Base-by-base conservation (phyloP, 2,797 vertebrate species). In the Vipera ursinii region DNA sequence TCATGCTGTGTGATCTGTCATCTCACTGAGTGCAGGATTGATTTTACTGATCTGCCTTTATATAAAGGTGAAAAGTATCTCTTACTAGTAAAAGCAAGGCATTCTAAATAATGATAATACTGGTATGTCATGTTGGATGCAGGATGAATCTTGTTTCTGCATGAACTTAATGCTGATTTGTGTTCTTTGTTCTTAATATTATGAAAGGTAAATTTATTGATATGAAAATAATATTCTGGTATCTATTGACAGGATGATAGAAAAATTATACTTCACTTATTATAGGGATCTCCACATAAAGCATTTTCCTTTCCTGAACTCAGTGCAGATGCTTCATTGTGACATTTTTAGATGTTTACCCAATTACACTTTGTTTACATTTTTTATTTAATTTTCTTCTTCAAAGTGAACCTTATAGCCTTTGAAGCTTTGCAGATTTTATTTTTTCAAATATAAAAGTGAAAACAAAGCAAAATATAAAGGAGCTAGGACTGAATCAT, bases 311-410 rank as follows among this genome's bases (percentile, higher is more conserved):
- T 38, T 14, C 15, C 15, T 53, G 48, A 22, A 17, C 17, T 61
- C 56, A 26, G 12, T 32, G 17, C 53, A 57, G 17, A 87, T 61
- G 94, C 86, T 88, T 91, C 92, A 95, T 60, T n/a, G 89, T 22
- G 94, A 9, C 22, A 4, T 82, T 96, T 92, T 90, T 95, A 63
- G n/a, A 92, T 48, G 85, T 94, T 92, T 60, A 89, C 12, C 57
- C 57, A 73, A 4, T 92, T 95, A 93, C 94, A 91, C 88, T 78
- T 73, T 38, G 51, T 89, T 95, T 95, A 91, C 65, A 61, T 94
- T 96, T 89, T 94, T 85, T 90, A 89, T 86, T 95, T 88, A 94
- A 88, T 65, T 65, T 89, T 1, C 89, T n/a, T 88, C 92, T 86
- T 93, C 93, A 93, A 55, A 95, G 90, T 90, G 87, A 89, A 26